A percentile compares a stretch with the other conserved stretches of the same genome.
Conservation (phyloP, 2,113 vertebrate species). For the Hemiscyllium ocellatum region DNA sequence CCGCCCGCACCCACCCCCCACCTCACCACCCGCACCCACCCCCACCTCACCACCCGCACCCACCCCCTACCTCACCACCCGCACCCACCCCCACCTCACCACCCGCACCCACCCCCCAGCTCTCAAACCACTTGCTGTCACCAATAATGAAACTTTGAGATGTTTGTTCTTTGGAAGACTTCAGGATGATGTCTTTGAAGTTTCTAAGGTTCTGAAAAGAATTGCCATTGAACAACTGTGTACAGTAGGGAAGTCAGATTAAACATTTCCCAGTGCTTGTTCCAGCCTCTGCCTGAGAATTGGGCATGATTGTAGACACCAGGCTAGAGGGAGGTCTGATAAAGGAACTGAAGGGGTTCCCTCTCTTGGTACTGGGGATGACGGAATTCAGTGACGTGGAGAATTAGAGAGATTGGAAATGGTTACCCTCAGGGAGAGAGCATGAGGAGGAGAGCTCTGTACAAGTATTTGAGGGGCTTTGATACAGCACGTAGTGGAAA, state of each 20-base stretch:
- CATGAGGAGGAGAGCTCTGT: not conserved
- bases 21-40: too few relatives aligned
- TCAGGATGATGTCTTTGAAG: not conserved
- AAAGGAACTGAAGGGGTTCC: not conserved
- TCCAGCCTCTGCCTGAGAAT: not conserved
- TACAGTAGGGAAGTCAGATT: too few relatives aligned
- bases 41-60: too few relatives aligned
- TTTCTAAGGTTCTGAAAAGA: not conserved
- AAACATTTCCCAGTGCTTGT: not conserved
- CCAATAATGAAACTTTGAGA: not conserved
- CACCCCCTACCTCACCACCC: too few relatives aligned
- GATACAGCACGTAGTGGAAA: not conserved
- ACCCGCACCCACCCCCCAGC: too few relatives aligned
- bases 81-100: too few relatives aligned
- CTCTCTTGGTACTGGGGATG: not conserved
- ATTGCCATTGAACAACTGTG: not conserved
- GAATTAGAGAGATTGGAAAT: not conserved
- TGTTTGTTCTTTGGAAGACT: not conserved
- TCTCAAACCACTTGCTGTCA: not conserved
- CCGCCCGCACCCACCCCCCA: too few relatives aligned
- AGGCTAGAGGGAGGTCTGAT: not conserved
- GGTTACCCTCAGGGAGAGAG: not conserved
- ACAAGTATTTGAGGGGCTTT: not conserved
- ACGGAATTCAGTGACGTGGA: not conserved
- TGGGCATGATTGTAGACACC: not conserved